Percentiles rank a stretch among this genome's conserved stretches.
Evolutionary conservation across 2,797 vertebrate species (phyloP).

Genomic region (Sebastes oblongus): DNA sequence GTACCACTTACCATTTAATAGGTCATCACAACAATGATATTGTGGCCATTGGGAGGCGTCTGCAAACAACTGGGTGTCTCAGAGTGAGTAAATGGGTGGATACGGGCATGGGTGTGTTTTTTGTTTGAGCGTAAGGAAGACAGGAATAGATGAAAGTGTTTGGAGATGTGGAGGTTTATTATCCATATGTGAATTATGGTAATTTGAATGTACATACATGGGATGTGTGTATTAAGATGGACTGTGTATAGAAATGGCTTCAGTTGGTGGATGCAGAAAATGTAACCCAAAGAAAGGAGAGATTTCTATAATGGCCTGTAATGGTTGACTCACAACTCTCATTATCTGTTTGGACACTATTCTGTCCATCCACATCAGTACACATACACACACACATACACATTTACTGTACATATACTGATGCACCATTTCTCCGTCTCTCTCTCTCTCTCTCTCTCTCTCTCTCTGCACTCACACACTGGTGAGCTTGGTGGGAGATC

Average conservation of each 20-base stretch:
- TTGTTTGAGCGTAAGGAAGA: not conserved
- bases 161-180: not conserved
- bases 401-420: conserved; percentile 66
- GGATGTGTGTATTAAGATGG: conserved; percentile 5
- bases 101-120: conserved; percentile 41
- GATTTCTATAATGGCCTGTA: conserved; percentile 72
- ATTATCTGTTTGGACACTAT: conserved; percentile 70
- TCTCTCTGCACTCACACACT: conserved; percentile 50
- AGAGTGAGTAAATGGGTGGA: conserved; percentile 43
- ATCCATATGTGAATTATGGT: not conserved
- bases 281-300: conserved; percentile 19
- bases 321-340: conserved; percentile 68
- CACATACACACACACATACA: conserved; percentile 30
- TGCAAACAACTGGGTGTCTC: conserved; percentile 41
- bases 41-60: conserved; percentile 54
- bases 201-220: conserved; percentile 1
- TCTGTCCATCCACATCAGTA: conserved; percentile 61
- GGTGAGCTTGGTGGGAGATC: conserved; percentile 68
- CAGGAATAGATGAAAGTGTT: not conserved
- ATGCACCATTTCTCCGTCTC: conserved; percentile 53
- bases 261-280: conserved; percentile 13
- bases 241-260: not conserved
- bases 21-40: conserved; percentile 68
- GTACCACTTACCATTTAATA: conserved; percentile 77
- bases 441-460: conserved; percentile 29